These are phyloP conservation scores for Drosophila atripex DNA, from an alignment of 2,888 invertebrate species.

Conservation along the genomic window DNA sequence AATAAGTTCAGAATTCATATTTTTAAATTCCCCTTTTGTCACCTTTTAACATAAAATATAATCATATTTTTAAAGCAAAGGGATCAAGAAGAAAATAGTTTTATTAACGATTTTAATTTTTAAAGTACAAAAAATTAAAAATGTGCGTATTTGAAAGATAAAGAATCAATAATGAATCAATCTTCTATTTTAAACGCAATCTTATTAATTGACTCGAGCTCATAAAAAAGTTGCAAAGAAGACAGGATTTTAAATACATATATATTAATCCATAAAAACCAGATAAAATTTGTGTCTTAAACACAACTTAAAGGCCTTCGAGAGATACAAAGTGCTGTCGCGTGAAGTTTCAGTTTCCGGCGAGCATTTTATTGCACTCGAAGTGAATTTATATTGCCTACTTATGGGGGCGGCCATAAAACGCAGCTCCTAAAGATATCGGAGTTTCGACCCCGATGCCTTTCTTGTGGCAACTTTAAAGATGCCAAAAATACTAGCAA, in stretches of 20 bases:
- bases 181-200: not conserved
- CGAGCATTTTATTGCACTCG: slow-evolving; percentile 26
- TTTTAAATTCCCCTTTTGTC: no score
- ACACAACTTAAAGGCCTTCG: not conserved
- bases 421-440: not conserved
- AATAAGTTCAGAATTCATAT: no score
- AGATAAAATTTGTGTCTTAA: not conserved
- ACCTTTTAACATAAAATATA: no score
- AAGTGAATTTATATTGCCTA: slow-evolving; percentile 42
- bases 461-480: slow-evolving; percentile 12
- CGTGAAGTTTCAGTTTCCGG: slow-evolving; percentile 13
- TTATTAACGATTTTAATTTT: no score
- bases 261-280: not conserved
- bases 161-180: no score
- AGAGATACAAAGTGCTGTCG: not conserved
- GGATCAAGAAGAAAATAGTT: no score
- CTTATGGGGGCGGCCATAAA: slow-evolving; percentile 20
- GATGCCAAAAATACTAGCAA: not conserved
- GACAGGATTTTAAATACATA: not conserved
- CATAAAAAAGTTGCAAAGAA: not conserved
- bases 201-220: not conserved
- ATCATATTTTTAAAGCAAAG: no score
- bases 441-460: not conserved
- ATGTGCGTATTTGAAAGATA: no score
- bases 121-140: no score